A percentile compares a stretch with the other conserved stretches of the same genome.
Evolutionary conservation across 2,797 vertebrate species (phyloP).

Genomic region (Acanthurus leucopareius): DNA sequence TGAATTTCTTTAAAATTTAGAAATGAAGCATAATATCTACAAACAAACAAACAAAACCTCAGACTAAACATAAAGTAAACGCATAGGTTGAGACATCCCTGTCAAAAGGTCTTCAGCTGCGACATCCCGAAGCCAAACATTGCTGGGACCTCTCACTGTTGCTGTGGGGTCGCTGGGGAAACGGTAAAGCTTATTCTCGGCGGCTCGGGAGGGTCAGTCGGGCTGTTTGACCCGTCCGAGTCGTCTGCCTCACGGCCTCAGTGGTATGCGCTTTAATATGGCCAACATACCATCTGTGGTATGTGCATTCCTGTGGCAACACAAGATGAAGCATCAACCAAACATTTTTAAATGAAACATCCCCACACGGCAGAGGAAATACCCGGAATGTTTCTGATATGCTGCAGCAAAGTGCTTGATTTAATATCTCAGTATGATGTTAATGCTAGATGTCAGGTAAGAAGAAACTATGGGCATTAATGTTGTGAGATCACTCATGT

Average conservation of each 20-base stretch:
- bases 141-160: slow-evolving; percentile 82
- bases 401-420: slow-evolving; percentile 46
- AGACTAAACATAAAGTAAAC: slow-evolving; percentile 50
- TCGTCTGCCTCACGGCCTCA: slow-evolving; percentile 66
- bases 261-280: slow-evolving; percentile 75
- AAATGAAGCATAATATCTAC: slow-evolving; percentile 28
- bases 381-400: slow-evolving; percentile 42
- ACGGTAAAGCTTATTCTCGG: slow-evolving; percentile 72
- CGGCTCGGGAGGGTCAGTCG: slow-evolving; percentile 73
- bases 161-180: slow-evolving; percentile 80
- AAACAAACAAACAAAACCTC: slow-evolving; percentile 19
- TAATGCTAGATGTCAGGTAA: slow-evolving; percentile 55
- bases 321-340: slow-evolving; percentile 45
- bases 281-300: slow-evolving; percentile 67
- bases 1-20: neutral
- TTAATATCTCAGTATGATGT: slow-evolving; percentile 53
- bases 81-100: slow-evolving; percentile 45
- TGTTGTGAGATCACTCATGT: slow-evolving; percentile 51
- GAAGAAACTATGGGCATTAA: slow-evolving; percentile 47
- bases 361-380: slow-evolving; percentile 45
- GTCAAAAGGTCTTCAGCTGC: slow-evolving; percentile 56
- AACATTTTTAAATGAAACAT: slow-evolving; percentile 58
- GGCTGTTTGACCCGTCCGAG: slow-evolving; percentile 74
- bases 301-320: slow-evolving; percentile 72
- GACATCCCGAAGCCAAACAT: slow-evolving; percentile 82